A percentile compares a stretch with the other conserved stretches of the same genome.
Evolutionary conservation across 1,140 invertebrate genomes (phyloP).

Genomic region (Lordiphosa stackelbergi): DNA sequence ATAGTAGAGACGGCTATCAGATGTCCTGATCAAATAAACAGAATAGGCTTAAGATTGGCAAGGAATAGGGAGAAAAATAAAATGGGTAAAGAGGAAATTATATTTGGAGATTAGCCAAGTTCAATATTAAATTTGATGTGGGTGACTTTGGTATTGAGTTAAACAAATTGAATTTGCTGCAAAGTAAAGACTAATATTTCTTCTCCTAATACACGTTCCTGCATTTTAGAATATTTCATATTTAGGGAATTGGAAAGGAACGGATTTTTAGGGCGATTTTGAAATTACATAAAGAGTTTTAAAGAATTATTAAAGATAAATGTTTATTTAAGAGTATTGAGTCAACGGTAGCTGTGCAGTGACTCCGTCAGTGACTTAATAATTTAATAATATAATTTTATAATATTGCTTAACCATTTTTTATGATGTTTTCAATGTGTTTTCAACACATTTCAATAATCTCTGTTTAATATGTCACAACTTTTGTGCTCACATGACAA

Average conservation of each 20-base stretch:
- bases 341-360: too few relatives aligned
- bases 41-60: slow-evolving; percentile 26
- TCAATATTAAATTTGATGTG: slow-evolving; percentile 26
- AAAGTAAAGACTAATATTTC: not conserved
- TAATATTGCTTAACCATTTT: not conserved
- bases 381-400: too few relatives aligned
- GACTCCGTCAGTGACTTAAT: too few relatives aligned
- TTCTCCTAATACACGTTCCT: too few relatives aligned
- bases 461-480: slow-evolving; percentile 6
- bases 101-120: slow-evolving; percentile 39
- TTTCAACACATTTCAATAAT: not conserved
- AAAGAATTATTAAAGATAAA: too few relatives aligned
- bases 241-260: too few relatives aligned
- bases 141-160: slow-evolving; percentile 14
- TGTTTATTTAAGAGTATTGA: too few relatives aligned
- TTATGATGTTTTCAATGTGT: not conserved
- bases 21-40: slow-evolving; percentile 31
- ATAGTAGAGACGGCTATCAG: slow-evolving; percentile 10
- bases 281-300: too few relatives aligned
- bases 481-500: slow-evolving; percentile 55
- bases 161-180: slow-evolving; percentile 1
- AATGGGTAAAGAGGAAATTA: slow-evolving; percentile 14
- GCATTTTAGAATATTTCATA: too few relatives aligned
- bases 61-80: not conserved
- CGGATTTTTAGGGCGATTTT: too few relatives aligned